Evolutionary conservation across 2,888 invertebrate species (phyloP).

Genomic region (Drosophila emarginata): DNA sequence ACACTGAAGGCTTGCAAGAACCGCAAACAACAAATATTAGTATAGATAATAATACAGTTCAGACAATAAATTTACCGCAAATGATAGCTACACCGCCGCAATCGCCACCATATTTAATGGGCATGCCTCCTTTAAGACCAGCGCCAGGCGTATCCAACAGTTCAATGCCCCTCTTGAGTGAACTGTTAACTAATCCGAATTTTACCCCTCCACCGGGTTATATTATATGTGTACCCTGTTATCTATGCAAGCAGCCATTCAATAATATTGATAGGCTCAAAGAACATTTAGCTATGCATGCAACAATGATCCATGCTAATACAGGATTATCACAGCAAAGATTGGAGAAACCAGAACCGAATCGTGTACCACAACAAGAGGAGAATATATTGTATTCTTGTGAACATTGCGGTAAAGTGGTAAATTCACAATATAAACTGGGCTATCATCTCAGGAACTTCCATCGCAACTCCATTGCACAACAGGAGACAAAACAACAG

Average conservation of each 20-base stretch:
- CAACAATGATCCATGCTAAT: slow-evolving; percentile 9
- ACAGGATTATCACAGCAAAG: neutral
- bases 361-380: neutral
- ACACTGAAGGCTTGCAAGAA: neutral
- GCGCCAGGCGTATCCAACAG: neutral
- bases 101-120: slow-evolving; percentile 26
- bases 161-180: slow-evolving; percentile 39
- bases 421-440: neutral
- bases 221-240: slow-evolving; percentile 31
- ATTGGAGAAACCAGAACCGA: neutral
- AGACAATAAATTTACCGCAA: neutral
- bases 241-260: slow-evolving; percentile 48
- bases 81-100: slow-evolving; percentile 48
- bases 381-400: neutral
- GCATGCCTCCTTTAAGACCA: neutral
- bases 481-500: neutral
- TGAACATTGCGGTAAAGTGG: neutral
- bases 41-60: neutral
- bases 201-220: slow-evolving; percentile 11
- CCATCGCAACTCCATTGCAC: neutral
- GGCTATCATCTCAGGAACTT: neutral
- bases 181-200: neutral
- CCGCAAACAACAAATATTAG: neutral
- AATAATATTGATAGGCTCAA: slow-evolving; percentile 26
- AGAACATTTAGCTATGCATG: slow-evolving; percentile 40